Evolutionary conservation across 1,140 invertebrate species (phyloP).

Genomic region (Glossosoma conforme): DNA sequence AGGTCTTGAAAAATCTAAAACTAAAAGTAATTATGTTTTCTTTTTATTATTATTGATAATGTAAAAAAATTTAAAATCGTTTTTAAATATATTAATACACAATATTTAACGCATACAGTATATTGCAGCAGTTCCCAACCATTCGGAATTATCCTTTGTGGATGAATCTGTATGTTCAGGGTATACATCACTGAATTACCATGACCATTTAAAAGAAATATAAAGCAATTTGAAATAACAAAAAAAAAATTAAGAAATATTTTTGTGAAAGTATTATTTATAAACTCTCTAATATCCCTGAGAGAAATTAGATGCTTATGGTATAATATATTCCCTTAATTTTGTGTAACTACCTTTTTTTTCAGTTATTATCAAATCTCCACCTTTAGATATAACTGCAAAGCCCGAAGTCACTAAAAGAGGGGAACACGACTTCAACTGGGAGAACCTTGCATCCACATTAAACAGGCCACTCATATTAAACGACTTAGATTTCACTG

Average conservation of each 20-base stretch:
- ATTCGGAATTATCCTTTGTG: too few species aligned
- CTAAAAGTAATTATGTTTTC: conserved; percentile 39
- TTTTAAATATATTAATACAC: too few species aligned
- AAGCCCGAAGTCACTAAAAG: conserved; percentile 72
- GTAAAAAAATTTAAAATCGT: too few species aligned
- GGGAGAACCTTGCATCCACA: conserved; percentile 85
- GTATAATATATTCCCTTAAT: too few species aligned
- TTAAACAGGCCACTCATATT: conserved; percentile 80
- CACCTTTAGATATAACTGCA: conserved; percentile 55
- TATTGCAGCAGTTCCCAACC: not conserved
- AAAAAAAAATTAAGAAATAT: too few species aligned
- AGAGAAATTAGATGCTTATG: too few species aligned
- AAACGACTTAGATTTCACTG: conserved; percentile 95
- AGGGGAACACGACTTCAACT: conserved; percentile 90
- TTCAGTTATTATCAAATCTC: conserved; percentile 62
- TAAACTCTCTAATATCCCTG: too few species aligned
- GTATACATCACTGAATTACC: conserved; percentile 29
- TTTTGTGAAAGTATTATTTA: too few species aligned
- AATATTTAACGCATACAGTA: too few species aligned
- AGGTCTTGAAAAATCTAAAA: conserved; percentile 78
- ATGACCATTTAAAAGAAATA: too few species aligned
- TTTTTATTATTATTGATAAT: not conserved
- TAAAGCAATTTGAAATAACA: too few species aligned
- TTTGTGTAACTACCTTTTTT: too few species aligned
- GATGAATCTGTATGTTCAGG: not conserved